A percentile compares a stretch with the other conserved stretches of the same genome.
These are phyloP conservation scores for Tetraneura akinire DNA, from an alignment of 1,140 invertebrate species.

Conservation along the genomic window DNA sequence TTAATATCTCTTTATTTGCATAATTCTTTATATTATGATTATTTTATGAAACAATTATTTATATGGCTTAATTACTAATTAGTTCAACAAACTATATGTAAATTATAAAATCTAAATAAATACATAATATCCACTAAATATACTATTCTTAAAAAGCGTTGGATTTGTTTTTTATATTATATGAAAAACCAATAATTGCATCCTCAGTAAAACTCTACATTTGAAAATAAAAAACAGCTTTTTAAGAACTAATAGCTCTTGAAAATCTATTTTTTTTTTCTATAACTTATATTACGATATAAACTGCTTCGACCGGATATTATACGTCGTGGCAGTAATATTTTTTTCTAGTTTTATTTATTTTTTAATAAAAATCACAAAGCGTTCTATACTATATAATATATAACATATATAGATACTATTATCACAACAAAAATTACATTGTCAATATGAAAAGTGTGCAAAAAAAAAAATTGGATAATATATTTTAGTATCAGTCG, in stretches of 20 bases:
- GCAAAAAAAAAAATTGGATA: not conserved
- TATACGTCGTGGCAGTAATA: not conserved
- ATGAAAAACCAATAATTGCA: not conserved
- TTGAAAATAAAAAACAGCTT: not conserved
- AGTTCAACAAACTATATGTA: no score
- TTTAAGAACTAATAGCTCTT: not conserved
- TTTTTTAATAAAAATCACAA: slow-evolving; percentile 10
- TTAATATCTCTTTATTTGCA: no score
- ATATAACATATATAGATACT: not conserved
- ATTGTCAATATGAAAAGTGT: not conserved
- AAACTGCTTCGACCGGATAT: slow-evolving; percentile 19
- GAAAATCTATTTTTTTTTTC: slow-evolving; percentile 3
- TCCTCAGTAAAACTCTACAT: not conserved
- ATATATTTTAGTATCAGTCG: not conserved
- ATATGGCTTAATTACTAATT: no score
- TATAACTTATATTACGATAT: not conserved
- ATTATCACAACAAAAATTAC: slow-evolving; percentile 1
- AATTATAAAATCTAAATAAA: no score
- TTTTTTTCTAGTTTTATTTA: slow-evolving; percentile 1
- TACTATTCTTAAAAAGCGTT: no score
- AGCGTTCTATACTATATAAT: not conserved
- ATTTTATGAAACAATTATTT: no score
- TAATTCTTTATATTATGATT: no score
- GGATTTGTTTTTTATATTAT: not conserved
- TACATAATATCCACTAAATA: no score